Evolutionary conservation across 2,797 vertebrate genomes (phyloP).

Genomic region (Pangasius djambal): DNA sequence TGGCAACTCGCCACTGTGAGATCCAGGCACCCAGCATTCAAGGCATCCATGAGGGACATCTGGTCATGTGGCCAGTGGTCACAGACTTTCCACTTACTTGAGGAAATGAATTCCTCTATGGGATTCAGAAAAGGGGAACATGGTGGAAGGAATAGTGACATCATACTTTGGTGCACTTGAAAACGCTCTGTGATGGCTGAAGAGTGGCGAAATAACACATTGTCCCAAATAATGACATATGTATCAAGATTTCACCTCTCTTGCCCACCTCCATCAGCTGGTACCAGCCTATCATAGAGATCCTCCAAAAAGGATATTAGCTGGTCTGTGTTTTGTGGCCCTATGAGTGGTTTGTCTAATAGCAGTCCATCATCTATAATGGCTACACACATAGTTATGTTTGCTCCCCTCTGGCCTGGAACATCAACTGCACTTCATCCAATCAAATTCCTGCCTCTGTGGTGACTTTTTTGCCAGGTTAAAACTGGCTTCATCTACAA

Average conservation of each 20-base stretch:
- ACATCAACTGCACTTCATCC: no score
- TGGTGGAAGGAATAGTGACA: not conserved
- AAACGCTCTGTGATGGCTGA: not conserved
- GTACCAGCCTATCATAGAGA: not conserved
- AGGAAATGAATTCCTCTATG: not conserved
- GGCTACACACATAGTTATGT: no score
- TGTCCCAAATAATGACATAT: no score
- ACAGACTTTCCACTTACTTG: not conserved
- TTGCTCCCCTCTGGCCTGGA: no score
- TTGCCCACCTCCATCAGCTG: no score
- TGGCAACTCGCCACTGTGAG: not conserved
- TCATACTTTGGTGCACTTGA: not conserved
- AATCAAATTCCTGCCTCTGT: no score
- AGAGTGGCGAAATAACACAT: not conserved
- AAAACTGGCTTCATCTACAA: no score
- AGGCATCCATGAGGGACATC: not conserved
- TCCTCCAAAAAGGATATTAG: not conserved
- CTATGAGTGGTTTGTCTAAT: no score
- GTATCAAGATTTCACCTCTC: no score
- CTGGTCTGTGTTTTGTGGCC: no score
- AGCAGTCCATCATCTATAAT: no score
- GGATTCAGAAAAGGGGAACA: not conserved
- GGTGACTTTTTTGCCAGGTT: no score
- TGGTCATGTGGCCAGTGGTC: not conserved
- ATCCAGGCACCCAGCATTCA: not conserved